Conservation (phyloP, 2,797 vertebrate genomes). For the Clarias pachynema region DNA sequence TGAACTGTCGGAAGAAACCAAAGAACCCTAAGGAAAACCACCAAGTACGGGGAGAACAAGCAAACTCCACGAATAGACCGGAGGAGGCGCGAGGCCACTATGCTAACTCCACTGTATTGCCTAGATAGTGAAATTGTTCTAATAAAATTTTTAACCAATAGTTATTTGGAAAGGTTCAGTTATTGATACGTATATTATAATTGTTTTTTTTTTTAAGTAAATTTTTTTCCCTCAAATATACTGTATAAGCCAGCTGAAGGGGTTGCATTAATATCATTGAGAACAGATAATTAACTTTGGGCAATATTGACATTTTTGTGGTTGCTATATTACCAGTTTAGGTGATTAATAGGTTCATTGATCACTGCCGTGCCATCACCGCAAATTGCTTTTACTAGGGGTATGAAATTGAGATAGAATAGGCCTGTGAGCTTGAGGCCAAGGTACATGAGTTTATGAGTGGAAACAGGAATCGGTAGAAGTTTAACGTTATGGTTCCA, state of each 20-base stretch:
- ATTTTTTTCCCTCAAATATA: not conserved
- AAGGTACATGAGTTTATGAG: not conserved
- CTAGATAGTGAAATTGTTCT: not conserved
- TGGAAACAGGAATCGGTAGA: not conserved
- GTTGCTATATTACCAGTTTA: not conserved
- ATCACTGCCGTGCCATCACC: not conserved
- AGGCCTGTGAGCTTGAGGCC: not conserved
- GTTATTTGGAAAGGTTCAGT: not conserved
- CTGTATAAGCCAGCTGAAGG: not conserved
- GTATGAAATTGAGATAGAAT: not conserved
- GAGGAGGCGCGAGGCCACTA: no score
- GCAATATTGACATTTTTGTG: not conserved
- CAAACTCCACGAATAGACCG: no score
- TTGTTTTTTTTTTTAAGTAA: not conserved
- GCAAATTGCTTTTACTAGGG: not conserved
- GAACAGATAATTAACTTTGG: not conserved
- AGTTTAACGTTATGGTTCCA: not conserved
- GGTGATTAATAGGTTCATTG: not conserved
- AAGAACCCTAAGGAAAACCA: no score
- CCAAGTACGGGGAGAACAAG: no score
- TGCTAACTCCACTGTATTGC: no score
- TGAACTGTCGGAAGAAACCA: no score
- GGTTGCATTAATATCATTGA: not conserved
- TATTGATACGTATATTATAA: not conserved
- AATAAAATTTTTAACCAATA: not conserved